Conservation (phyloP, 2,113 vertebrate genomes). For the Pristiophorus japonicus region DNA sequence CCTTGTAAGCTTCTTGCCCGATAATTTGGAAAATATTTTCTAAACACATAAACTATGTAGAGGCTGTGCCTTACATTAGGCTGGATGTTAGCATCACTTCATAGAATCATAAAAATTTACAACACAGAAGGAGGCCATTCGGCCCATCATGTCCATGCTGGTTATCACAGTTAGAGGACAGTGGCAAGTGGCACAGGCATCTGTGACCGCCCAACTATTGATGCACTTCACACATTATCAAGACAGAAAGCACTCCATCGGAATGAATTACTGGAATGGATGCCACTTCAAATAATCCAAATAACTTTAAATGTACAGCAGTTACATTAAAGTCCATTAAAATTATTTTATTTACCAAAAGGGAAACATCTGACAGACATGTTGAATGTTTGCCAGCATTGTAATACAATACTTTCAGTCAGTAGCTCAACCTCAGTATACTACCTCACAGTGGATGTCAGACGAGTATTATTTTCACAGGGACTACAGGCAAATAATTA, state of each 20-base stretch:
- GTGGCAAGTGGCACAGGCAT: not conserved
- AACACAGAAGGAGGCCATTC: no score
- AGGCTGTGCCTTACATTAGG: not conserved
- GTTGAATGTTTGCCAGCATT: not conserved
- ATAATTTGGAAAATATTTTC: not conserved
- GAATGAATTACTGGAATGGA: not conserved
- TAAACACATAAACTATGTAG: not conserved
- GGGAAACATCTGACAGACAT: not conserved
- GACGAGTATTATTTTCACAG: not conserved
- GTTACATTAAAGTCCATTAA: not conserved
- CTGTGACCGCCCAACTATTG: not conserved
- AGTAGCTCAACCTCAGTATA: not conserved
- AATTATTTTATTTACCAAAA: not conserved
- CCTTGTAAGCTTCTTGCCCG: not conserved
- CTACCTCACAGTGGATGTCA: not conserved
- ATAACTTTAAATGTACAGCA: slow-evolving; percentile 14
- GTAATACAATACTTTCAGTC: no score
- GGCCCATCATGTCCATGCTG: no score
- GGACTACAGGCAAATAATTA: not conserved
- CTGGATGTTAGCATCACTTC: not conserved
- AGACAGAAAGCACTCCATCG: not conserved
- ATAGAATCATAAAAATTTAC: no score
- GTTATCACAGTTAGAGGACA: not conserved
- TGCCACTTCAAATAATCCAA: not conserved
- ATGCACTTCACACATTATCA: not conserved